Evolutionary conservation across 2,113 vertebrate species (phyloP).

Genomic region (Oreotrochilus melanogaster): DNA sequence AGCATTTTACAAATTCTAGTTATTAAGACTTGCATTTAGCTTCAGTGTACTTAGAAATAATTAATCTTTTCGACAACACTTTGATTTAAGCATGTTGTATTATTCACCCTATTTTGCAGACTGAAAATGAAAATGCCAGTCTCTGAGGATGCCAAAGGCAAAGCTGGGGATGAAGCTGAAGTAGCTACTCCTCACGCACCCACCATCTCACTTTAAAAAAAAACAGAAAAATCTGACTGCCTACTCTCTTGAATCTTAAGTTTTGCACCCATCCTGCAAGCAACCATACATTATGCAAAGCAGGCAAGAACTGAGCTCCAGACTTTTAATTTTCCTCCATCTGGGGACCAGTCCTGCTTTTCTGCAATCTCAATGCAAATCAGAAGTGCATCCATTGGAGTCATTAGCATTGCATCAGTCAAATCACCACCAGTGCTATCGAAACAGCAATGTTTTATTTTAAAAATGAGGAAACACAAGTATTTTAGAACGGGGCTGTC

Average conservation of each 20-base stretch:
- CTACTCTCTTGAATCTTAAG: slow-evolving; percentile 42
- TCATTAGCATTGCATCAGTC: slow-evolving; percentile 58
- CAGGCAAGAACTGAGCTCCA: not conserved
- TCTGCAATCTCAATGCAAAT: slow-evolving; percentile 38
- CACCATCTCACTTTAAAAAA: slow-evolving; percentile 11
- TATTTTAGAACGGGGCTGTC: not conserved
- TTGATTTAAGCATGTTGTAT: slow-evolving; percentile 50
- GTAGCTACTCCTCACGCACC: slow-evolving; percentile 11
- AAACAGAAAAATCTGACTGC: slow-evolving; percentile 24
- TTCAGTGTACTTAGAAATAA: slow-evolving; percentile 49
- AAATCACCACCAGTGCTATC: slow-evolving; percentile 37
- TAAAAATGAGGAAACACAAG: slow-evolving; percentile 19
- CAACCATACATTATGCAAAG: slow-evolving; percentile 33
- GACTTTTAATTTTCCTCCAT: slow-evolving; percentile 52
- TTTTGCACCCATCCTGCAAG: slow-evolving; percentile 52
- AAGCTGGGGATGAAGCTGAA: not conserved
- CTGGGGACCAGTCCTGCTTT: slow-evolving; percentile 59
- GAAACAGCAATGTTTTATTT: not conserved
- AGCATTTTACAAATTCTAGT: slow-evolving; percentile 44
- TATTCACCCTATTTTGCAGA: slow-evolving; percentile 30
- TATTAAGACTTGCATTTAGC: slow-evolving; percentile 46
- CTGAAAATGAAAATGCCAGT: slow-evolving; percentile 30
- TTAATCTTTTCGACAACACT: slow-evolving; percentile 41
- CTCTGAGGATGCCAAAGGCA: slow-evolving; percentile 14
- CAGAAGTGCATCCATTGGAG: slow-evolving; percentile 33